Conservation (phyloP, 2,113 vertebrate species). For the Merops nubicus region DNA sequence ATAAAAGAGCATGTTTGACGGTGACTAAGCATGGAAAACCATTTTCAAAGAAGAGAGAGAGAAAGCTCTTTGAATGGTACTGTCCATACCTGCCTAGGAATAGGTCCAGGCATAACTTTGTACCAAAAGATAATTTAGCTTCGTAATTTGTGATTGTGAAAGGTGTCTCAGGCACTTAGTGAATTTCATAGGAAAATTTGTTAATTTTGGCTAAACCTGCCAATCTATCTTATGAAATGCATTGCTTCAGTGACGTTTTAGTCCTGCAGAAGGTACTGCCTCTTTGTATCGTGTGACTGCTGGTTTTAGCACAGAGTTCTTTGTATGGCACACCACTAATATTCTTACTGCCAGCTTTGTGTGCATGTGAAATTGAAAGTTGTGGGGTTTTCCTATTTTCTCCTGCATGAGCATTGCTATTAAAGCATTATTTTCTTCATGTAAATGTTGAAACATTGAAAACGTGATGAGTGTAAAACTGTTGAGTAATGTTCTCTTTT, state of each 20-base stretch:
- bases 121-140: not conserved
- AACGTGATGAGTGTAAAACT: not conserved
- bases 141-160: not conserved
- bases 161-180: not conserved
- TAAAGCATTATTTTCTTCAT: not conserved
- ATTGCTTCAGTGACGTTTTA: not conserved
- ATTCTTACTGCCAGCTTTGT: not conserved
- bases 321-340: slow-evolving; percentile 2
- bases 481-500: not conserved
- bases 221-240: not conserved
- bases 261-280: slow-evolving; percentile 74
- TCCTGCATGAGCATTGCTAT: slow-evolving; percentile 56
- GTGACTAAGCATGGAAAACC: not conserved
- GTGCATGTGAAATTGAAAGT: not conserved
- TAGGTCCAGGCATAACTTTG: not conserved
- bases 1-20: not conserved
- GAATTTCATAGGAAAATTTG: not conserved
- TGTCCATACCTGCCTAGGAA: not conserved
- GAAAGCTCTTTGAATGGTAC: not conserved
- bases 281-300: slow-evolving; percentile 16
- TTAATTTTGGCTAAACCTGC: not conserved
- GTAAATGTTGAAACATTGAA: not conserved
- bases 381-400: not conserved
- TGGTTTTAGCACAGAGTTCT: not conserved
- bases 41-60: not conserved